phyloP scores from a whole-genome alignment of 23 tunicate species.

The Halocynthia roretzi region DNA sequence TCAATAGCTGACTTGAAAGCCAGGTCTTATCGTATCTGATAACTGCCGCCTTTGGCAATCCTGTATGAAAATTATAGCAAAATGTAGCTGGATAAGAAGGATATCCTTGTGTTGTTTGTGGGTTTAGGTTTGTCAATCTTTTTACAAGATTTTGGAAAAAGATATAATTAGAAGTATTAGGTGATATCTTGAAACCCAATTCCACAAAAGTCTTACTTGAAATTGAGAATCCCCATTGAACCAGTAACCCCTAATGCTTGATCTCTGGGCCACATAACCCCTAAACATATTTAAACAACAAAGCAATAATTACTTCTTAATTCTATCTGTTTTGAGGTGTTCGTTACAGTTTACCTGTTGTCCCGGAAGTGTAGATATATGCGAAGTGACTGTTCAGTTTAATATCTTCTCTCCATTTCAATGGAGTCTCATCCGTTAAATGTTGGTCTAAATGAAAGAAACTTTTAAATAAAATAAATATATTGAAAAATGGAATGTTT shows the following conservation, averaged over 20 bases:
- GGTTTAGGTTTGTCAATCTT: too few species aligned
- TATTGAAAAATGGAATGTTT: too few species aligned
- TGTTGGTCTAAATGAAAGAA: background rate
- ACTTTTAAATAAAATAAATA: background rate
- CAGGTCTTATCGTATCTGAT: constrained; percentile 4
- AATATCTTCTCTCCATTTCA: constrained; percentile 35
- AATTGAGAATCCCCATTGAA: too few species aligned
- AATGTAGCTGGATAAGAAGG: background rate
- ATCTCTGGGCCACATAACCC: too few species aligned
- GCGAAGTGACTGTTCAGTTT: constrained; percentile 13
- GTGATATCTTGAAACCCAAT: background rate
- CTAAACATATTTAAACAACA: too few species aligned
- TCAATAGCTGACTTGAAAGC: constrained; percentile 3
- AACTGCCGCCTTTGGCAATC: constrained; percentile 22
- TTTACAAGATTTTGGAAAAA: background rate
- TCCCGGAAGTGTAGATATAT: constrained; percentile 86
- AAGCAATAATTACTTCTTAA: too few species aligned
- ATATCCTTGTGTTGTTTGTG: too few species aligned
- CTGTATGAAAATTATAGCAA: background rate
- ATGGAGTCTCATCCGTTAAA: constrained; percentile 12
- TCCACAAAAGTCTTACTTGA: too few species aligned
- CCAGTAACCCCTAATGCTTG: too few species aligned
- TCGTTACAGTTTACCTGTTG: constrained; percentile 42
- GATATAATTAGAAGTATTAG: background rate
- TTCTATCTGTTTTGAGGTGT: too few species aligned